These are phyloP conservation scores for Centrocercus urophasianus DNA, from an alignment of 2,113 vertebrate genomes.

Conservation along the genomic window DNA sequence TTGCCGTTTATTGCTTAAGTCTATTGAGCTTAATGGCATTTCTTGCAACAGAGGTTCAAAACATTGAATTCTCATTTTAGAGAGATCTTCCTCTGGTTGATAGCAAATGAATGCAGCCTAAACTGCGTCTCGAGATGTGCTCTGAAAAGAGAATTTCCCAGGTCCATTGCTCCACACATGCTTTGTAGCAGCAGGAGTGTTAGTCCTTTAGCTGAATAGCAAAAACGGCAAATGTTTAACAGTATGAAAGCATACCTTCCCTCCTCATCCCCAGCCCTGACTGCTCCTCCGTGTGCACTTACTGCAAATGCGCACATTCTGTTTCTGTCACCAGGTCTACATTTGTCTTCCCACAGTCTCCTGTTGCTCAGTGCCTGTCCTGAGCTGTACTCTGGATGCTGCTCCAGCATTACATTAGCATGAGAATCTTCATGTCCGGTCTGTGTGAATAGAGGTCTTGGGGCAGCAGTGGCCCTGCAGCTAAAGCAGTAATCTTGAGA, in stretches of 20 bases:
- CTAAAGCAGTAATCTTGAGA: not conserved
- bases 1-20: not conserved
- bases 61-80: not conserved
- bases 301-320: fast-evolving
- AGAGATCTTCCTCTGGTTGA: not conserved
- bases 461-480: fast-evolving
- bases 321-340: not conserved
- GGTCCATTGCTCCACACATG: not conserved
- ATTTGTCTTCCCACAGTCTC: fast-evolving
- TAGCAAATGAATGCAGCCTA: not conserved
- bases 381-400: not conserved
- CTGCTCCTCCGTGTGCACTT: not conserved
- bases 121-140: too few relatives aligned
- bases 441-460: not conserved
- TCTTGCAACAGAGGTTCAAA: not conserved
- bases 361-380: not conserved
- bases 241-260: not conserved
- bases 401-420: not conserved
- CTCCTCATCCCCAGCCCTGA: not conserved
- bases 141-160: not conserved
- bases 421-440: fast-evolving
- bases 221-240: not conserved
- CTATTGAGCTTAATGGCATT: not conserved
- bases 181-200: not conserved
- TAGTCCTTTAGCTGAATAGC: not conserved